Evolutionary conservation across 2,113 vertebrate genomes (phyloP).

Genomic region (Aldabrachelys gigantea): DNA sequence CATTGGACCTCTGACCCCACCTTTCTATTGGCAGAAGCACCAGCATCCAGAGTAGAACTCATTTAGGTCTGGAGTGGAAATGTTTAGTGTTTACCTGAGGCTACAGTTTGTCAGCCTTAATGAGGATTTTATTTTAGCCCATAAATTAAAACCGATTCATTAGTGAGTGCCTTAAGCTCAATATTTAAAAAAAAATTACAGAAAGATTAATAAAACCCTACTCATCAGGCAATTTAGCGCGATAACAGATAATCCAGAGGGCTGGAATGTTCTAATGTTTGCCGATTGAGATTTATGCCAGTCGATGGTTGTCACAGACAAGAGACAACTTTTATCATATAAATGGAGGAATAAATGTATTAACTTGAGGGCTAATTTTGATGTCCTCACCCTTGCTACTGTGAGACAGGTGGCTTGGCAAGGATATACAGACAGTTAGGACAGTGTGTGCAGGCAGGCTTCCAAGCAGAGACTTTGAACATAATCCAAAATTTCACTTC

Average conservation of each 20-base stretch:
- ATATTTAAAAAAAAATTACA: slow-evolving; percentile 50
- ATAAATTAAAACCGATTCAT: slow-evolving; percentile 75
- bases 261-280: neutral
- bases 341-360: neutral
- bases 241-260: slow-evolving; percentile 40
- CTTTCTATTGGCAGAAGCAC: neutral
- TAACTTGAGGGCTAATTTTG: neutral
- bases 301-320: neutral
- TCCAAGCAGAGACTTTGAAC: slow-evolving; percentile 41
- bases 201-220: slow-evolving; percentile 59
- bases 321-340: neutral
- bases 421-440: neutral
- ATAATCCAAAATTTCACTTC: slow-evolving; percentile 37
- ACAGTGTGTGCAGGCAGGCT: neutral
- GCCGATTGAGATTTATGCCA: neutral
- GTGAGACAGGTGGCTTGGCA: neutral
- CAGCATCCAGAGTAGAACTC: neutral
- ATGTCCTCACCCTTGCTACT: neutral
- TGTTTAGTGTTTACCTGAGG: slow-evolving; percentile 44
- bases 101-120: slow-evolving; percentile 66
- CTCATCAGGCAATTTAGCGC: slow-evolving; percentile 33
- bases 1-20: neutral
- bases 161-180: slow-evolving; percentile 63
- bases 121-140: slow-evolving; percentile 66
- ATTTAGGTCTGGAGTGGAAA: slow-evolving; percentile 52